Evolutionary conservation across 2,797 vertebrate species (phyloP), one percentile per base, ranked within the genome.

Genomic region (Chromobotia macracanthus): DNA sequence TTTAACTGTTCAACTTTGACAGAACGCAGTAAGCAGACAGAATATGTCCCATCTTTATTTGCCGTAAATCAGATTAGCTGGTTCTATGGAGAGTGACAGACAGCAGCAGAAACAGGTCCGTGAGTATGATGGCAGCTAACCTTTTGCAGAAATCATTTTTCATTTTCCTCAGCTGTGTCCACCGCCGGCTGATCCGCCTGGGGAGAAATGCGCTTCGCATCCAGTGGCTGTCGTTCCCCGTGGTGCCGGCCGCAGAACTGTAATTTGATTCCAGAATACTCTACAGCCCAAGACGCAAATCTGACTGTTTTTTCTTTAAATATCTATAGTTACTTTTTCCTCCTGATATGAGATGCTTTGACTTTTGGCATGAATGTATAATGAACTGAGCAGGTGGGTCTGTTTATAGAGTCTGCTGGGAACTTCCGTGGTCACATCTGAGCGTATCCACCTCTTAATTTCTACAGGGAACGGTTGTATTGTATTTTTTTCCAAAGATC

Each of bases 381-480:
- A 63, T 48, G 46, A 73, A 53, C 72, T 23, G 13, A 51, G 75
- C 70, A 31, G 70, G 66, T 53, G 15, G 44, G 53, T 56, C 53
- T 56, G 50, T 69, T 75, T 66, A 69, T 38, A 21, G 68, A 31
- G 84, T 88, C 88, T 85, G 0, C 66, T 80, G 88, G 87, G 89
- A 84, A 76, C 84, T 85, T 88, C 87, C 81, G 84, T 81, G 83
- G 81, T 84, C 88, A 80, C 75, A 56, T 75, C 63, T 81, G 79
- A 83, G 76, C 88, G 76, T 83, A 87, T 87, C 82, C 80, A 82
- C 73, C 84, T 89, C 89, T 91, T 90, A 88, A 91, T 91, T 92
- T 91, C 89, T 90, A 89, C 73, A 66, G 91, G 91, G 92, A 91
- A 84, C 86, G 58, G 19, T 58, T 60, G 79, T 44, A 6, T 80